A percentile compares a stretch with the other conserved stretches of the same genome.
Conservation (phyloP, 2,888 invertebrate species). For the Ischnura elegans region DNA sequence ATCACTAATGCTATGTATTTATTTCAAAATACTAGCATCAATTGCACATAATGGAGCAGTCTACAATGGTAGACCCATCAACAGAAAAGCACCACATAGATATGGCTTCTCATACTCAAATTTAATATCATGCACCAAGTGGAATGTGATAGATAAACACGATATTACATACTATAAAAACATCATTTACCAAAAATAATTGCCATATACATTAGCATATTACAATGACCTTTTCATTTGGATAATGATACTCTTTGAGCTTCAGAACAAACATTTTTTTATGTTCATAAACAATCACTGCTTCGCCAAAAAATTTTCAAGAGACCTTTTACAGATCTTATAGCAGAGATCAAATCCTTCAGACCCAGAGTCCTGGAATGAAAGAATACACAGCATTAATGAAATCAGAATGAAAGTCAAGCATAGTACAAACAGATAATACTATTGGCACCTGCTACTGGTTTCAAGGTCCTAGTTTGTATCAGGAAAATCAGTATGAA, state of each 20-base stretch:
- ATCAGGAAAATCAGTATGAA: no score
- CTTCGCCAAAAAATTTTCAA: slow-evolving; percentile 6
- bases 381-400: slow-evolving; percentile 69
- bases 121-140: no score
- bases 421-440: no score
- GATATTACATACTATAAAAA: neutral
- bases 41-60: no score
- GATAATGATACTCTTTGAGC: neutral
- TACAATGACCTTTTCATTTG: neutral
- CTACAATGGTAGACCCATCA: no score
- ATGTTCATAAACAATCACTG: neutral
- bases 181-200: neutral
- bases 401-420: slow-evolving; percentile 16
- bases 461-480: no score
- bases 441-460: no score
- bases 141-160: no score
- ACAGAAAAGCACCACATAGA: no score
- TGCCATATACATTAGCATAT: neutral
- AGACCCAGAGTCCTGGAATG: slow-evolving; percentile 82
- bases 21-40: no score
- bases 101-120: no score
- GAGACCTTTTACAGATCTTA: slow-evolving; percentile 85
- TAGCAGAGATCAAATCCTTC: slow-evolving; percentile 88
- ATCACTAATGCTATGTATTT: no score
- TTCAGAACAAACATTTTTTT: neutral